Evolutionary conservation across 2,888 invertebrate species (phyloP).

Genomic region (Ceramica pisi): DNA sequence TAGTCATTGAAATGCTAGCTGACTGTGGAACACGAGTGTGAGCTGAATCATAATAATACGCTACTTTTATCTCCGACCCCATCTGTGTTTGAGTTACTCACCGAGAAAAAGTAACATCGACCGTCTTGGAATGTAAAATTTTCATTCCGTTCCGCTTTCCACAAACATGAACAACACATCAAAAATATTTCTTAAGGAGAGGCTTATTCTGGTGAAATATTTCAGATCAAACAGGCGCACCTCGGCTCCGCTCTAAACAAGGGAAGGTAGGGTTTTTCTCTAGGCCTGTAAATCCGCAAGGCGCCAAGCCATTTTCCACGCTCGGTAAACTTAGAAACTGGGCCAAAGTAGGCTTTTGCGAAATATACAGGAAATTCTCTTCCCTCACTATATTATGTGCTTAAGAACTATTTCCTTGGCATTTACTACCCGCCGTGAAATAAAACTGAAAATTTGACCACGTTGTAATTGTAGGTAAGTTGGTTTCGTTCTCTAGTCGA

Average conservation of each 20-base stretch:
- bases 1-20: slow-evolving; percentile 48
- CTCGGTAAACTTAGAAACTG: slow-evolving; percentile 88
- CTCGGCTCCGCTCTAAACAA: slow-evolving; percentile 63
- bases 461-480: slow-evolving; percentile 60
- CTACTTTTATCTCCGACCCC: slow-evolving; percentile 60
- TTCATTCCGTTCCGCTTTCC: slow-evolving; percentile 19
- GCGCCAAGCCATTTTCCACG: slow-evolving; percentile 86
- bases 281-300: slow-evolving; percentile 84
- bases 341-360: slow-evolving; percentile 88
- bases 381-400: slow-evolving; percentile 83
- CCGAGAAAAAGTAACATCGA: slow-evolving; percentile 43
- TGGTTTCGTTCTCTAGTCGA: background rate
- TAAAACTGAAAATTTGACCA: slow-evolving; percentile 80
- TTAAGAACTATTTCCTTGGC: slow-evolving; percentile 85
- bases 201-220: slow-evolving; percentile 51
- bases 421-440: slow-evolving; percentile 78
- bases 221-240: slow-evolving; percentile 56
- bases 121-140: slow-evolving; percentile 37
- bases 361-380: slow-evolving; percentile 83
- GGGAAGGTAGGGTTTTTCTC: slow-evolving; percentile 72
- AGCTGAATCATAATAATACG: slow-evolving; percentile 63
- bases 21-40: slow-evolving; percentile 49
- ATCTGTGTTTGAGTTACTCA: slow-evolving; percentile 49
- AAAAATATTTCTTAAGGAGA: slow-evolving; percentile 39
- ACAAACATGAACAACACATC: slow-evolving; percentile 29